Base-by-base conservation (phyloP, 2,888 invertebrate species). In the Nebria brevicollis region DNA sequence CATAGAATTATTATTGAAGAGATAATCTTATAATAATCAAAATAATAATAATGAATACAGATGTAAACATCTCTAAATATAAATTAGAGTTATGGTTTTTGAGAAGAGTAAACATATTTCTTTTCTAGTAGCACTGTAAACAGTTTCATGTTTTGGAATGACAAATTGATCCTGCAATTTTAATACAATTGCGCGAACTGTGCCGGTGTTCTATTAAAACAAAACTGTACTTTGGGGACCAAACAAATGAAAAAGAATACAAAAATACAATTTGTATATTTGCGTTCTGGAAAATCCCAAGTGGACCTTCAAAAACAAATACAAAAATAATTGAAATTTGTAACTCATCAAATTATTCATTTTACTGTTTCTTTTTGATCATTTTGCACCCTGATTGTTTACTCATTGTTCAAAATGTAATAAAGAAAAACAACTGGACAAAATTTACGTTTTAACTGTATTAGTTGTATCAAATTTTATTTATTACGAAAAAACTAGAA, bases 121-220 rank as follows among this genome's bases (percentile, higher is more conserved):
- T 34, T 34, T 34, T 34, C 34, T 34, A 34, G 34, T 34, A 34
- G 5, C 34, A 34, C 4, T 34, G 34, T 34, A 54, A 54, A 54
- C 13, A 54, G 7, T 13, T 11, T 11, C 54, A 54, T 54, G 13
- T 54, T 54, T 54, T 13, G 2, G 54, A 54, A 54, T 54, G 54
- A 7, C 54, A 54, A 54, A 54, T 54, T 25, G 26, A 68, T 68
- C n/a, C 26, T 68, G 68, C 20, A 68, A 68, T 68, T 68, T 68
- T 68, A 68, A 68, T 68, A 68, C 68, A 11, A 68, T 68, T 68
- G 20, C 13, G 20, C 13, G 34, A 2, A 34, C 34, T 34, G 34
- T 34, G 34, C n/a, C 5, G 68, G 20, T 5, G 68, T 68, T 6
- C 20, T 26, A 68, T 26, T 68, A 68, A 26, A 20, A 68, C n/a